A percentile compares a stretch with the other conserved stretches of the same genome.
Evolutionary conservation across 1,140 invertebrate genomes (phyloP).

Genomic region (Tetramorium parvispinum): DNA sequence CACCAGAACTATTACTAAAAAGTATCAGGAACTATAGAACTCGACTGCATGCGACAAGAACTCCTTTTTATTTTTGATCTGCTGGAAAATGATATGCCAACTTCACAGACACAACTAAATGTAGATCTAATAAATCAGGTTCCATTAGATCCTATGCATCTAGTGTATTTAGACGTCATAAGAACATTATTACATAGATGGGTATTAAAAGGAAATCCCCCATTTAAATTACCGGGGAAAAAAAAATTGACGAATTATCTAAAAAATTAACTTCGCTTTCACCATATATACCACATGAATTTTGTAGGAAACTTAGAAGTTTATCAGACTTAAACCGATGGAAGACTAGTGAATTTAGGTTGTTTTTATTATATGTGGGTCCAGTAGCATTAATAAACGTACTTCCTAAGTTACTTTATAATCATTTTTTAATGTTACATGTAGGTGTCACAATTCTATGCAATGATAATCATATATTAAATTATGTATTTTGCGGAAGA

Average conservation of each 20-base stretch:
- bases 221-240: neutral
- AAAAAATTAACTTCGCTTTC: neutral
- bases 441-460: neutral
- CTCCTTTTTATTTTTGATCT: no score
- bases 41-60: no score
- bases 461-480: neutral
- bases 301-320: neutral
- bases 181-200: neutral
- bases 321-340: neutral
- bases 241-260: neutral
- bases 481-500: slow-evolving; percentile 8
- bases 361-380: neutral
- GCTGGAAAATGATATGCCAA: no score
- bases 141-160: slow-evolving; percentile 10
- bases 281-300: neutral
- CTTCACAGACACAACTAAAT: no score
- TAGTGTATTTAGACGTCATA: neutral
- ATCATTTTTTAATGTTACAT: slow-evolving; percentile 16
- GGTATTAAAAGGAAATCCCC: neutral
- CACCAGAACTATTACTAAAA: no score
- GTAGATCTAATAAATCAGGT: neutral
- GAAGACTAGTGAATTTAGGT: neutral
- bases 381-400: neutral
- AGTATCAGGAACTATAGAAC: no score
- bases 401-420: neutral